Base-by-base conservation (phyloP, 2,888 invertebrate species). In the Smittia sp. region DNA sequence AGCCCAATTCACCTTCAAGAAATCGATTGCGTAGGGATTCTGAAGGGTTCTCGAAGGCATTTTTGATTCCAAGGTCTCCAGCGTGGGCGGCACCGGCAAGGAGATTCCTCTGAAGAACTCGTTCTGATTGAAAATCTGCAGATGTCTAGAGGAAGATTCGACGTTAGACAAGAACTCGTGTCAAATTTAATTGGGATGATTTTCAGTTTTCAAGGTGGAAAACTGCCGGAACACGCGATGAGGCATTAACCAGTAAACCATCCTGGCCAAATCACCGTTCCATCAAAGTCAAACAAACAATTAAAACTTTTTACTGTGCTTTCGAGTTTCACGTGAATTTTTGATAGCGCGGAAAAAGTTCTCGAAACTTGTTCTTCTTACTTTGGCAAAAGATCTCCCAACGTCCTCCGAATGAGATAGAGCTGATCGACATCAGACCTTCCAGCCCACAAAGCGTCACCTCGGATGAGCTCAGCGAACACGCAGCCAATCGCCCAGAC, bases 401-500 rank as follows among this genome's bases (percentile, higher is more conserved):
- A 85, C 0, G 97, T 97, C 82, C 92, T 92, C 79, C 96, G 86
- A 79, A 99, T 99, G 78, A 98, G 87, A 84, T 96, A 98, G 73
- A 99, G 84, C 83, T 99, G 98, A 84, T 99, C 99, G 24, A 99
- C 93, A 82, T 99, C 99, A 38, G 98, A 98, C 82, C 97, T 94
- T 46, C 99, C 99, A 0, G 99, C 98, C 98, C 98, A 99, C 27
- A 98, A 80, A 0, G 97, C 96, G 81, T 96, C 96, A 15, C 96
- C 94, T 68, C 91, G 88, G 70, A 94, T 86, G 73, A 96, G 83
- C 81, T 95, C 95, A 3, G 94, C 94, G 79, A 92, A 90, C 4
- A 94, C 93, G 79, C 94, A 95, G 27, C 94, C 98, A 77, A 98
- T 94, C 69, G 98, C 99, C 98, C 98, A 99, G 2, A 99, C 94